A percentile compares a stretch with the other conserved stretches of the same genome.
Evolutionary conservation across 1,140 invertebrate genomes (phyloP).

Genomic region (Euwallacea fornicatus): DNA sequence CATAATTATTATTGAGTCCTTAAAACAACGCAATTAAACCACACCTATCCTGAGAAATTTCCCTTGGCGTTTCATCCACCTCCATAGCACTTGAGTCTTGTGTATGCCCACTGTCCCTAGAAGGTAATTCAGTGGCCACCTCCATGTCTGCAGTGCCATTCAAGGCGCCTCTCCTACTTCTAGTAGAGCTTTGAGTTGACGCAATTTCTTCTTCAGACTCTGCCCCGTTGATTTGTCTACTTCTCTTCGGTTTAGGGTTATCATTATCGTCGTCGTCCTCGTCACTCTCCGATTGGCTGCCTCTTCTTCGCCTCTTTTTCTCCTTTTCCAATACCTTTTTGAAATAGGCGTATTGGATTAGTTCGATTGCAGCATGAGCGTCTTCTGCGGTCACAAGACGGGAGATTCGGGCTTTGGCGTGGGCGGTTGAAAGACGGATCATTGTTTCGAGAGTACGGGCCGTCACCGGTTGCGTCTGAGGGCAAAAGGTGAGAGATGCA

Average conservation of each 20-base stretch:
- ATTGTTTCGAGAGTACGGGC: conserved; percentile 96
- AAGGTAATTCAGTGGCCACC: conserved; percentile 13
- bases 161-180: conserved; percentile 21
- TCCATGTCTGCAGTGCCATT: conserved; percentile 23
- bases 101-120: conserved; percentile 1
- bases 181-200: conserved; percentile 40
- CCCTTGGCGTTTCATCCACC: conserved; percentile 44
- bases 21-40: neutral
- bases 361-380: conserved; percentile 88
- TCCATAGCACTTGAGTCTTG: conserved; percentile 40
- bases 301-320: conserved; percentile 63
- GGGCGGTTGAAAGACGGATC: conserved; percentile 96
- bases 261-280: conserved; percentile 49
- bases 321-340: conserved; percentile 89
- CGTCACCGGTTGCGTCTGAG: conserved; percentile 95
- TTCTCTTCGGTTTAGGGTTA: conserved; percentile 50
- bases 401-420: conserved; percentile 92
- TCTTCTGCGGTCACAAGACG: conserved; percentile 81
- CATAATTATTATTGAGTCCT: conserved; percentile 1
- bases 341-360: conserved; percentile 98
- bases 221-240: conserved; percentile 43
- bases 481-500: neutral
- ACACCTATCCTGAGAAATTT: conserved; percentile 51
- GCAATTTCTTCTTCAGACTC: conserved; percentile 38
- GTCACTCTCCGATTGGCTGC: conserved; percentile 53